Conservation (phyloP, 2,797 vertebrate species). For the Urocyon cinereoargenteus region DNA sequence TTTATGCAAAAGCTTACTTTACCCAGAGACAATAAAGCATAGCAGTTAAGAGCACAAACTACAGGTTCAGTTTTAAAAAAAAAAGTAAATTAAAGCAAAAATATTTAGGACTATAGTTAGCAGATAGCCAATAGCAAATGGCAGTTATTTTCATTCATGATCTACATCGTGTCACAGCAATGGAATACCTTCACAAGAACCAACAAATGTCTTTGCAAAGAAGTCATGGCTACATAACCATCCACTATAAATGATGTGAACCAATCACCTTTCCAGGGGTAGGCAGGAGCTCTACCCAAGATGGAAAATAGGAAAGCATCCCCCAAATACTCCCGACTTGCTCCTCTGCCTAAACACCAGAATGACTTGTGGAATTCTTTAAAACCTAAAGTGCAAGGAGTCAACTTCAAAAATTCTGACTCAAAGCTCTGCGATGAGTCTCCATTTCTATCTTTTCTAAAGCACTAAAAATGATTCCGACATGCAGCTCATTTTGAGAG, state of each 20-base stretch:
- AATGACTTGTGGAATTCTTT: not conserved
- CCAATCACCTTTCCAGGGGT: not conserved
- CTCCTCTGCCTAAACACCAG: not conserved
- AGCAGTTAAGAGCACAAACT: not conserved
- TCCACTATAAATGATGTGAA: not conserved
- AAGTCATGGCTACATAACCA: not conserved
- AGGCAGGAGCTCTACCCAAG: not conserved
- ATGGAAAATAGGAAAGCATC: not conserved
- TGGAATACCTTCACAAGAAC: not conserved
- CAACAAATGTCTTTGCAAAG: slow-evolving; percentile 12
- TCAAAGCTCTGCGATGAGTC: not conserved
- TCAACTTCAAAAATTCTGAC: slow-evolving; percentile 16
- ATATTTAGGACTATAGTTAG: not conserved
- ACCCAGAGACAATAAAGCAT: not conserved
- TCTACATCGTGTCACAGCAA: not conserved
- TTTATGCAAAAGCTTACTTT: not conserved
- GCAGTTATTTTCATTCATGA: not conserved
- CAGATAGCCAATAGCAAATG: not conserved
- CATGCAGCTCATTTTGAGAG: not conserved
- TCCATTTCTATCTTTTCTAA: not conserved
- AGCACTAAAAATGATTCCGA: not conserved
- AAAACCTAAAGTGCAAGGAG: not conserved
- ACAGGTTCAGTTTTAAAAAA: not conserved
- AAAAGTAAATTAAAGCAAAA: not conserved
- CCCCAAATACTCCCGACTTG: not conserved